Evolutionary conservation across 1,140 invertebrate species (phyloP).

Genomic region (Aphaenogaster rudis): DNA sequence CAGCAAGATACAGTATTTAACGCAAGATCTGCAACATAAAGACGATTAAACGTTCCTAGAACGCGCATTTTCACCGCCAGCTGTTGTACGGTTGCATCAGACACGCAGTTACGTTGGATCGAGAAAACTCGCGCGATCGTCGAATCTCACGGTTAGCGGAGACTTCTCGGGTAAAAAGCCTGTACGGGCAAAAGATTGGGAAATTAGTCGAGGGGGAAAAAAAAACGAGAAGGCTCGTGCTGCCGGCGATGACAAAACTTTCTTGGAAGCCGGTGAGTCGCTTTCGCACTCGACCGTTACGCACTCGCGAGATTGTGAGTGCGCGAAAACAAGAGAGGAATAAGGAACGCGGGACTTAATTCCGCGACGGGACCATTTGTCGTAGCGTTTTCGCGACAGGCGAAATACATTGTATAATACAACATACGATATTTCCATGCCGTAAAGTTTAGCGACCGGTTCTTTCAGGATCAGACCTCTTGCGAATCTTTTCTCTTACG

Average conservation of each 20-base stretch:
- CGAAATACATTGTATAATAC: conserved; percentile 10
- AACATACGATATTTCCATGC: conserved; percentile 19
- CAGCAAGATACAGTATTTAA: neutral
- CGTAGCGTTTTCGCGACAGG: neutral
- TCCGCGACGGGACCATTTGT: neutral
- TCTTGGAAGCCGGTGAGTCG: conserved; percentile 61
- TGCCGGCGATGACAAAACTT: conserved; percentile 63
- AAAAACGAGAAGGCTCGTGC: conserved; percentile 49
- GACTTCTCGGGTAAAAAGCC: conserved; percentile 25
- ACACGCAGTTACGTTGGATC: conserved; percentile 4
- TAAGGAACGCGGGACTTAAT: neutral
- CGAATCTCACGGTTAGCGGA: conserved; percentile 60
- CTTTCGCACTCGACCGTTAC: conserved; percentile 28
- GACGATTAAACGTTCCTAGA: conserved; percentile 37
- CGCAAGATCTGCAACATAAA: conserved; percentile 19
- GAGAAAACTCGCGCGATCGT: conserved; percentile 53
- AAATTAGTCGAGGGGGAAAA: conserved; percentile 42
- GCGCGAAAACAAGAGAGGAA: neutral
- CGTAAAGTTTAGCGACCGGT: neutral
- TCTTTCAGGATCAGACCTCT: neutral
- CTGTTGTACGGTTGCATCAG: conserved; percentile 18
- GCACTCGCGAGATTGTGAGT: neutral
- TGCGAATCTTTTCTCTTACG: neutral
- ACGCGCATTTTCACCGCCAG: conserved; percentile 38
- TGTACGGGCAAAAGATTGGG: conserved; percentile 38